Conservation (phyloP, 2,888 invertebrate species). For the Apamea monoglypha region DNA sequence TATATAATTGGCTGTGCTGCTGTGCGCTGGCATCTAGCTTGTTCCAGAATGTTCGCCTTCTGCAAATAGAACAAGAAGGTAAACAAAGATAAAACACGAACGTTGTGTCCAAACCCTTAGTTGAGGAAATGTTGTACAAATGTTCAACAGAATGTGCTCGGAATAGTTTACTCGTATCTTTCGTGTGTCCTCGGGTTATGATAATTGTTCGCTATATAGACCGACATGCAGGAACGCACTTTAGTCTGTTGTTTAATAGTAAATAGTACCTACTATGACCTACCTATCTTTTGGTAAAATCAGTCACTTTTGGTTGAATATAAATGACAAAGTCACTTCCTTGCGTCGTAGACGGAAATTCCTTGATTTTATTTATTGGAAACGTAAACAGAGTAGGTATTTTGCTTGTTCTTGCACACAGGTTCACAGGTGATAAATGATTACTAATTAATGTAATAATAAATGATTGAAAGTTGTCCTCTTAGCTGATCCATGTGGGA, state of each 20-base stretch:
- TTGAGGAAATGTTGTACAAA: slow-evolving; percentile 63
- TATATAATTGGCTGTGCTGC: neutral
- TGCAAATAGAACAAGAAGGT: neutral
- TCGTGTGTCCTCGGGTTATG: slow-evolving; percentile 59
- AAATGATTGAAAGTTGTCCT: neutral
- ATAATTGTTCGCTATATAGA: slow-evolving; percentile 56
- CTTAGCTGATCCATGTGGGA: neutral
- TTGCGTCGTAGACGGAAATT: neutral
- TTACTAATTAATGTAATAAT: too few relatives aligned
- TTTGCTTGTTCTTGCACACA: too few relatives aligned
- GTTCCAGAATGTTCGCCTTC: neutral
- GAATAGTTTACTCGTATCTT: slow-evolving; percentile 65
- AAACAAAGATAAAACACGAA: neutral
- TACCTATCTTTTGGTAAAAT: neutral
- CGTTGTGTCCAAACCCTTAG: slow-evolving; percentile 42
- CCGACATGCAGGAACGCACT: slow-evolving; percentile 38
- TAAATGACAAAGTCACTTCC: neutral
- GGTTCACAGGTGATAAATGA: too few relatives aligned
- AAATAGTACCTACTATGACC: neutral
- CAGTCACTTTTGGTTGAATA: too few relatives aligned
- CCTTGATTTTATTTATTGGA: neutral
- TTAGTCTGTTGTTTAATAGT: neutral
- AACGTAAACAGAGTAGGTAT: neutral
- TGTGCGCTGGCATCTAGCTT: too few relatives aligned
- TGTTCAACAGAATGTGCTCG: slow-evolving; percentile 52